Conservation (phyloP, 2,113 vertebrate genomes). For the Morone saxatilis region DNA sequence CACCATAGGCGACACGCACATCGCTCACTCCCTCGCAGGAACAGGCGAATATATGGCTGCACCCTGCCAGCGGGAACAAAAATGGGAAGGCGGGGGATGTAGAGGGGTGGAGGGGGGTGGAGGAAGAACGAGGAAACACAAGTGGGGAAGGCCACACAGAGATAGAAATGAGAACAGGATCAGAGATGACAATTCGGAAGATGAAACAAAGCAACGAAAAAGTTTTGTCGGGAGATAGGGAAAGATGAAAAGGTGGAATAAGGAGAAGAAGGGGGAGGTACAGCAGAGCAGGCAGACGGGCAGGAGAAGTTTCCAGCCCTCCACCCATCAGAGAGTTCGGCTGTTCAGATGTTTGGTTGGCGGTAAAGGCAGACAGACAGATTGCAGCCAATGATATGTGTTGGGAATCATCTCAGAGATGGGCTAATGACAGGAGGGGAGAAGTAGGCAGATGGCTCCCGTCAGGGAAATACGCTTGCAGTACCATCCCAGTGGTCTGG, state of each 20-base stretch:
- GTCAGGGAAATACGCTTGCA: conserved; percentile 78
- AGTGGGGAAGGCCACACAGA: conserved; percentile 37
- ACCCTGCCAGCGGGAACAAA: conserved; percentile 59
- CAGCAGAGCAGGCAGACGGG: conserved; percentile 48
- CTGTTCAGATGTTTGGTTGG: conserved; percentile 84
- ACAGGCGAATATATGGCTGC: conserved; percentile 69
- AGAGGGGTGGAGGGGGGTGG: conserved; percentile 14
- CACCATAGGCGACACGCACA: conserved; percentile 75
- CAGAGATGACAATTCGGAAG: conserved; percentile 34
- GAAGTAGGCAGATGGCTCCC: conserved; percentile 82
- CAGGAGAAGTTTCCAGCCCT: conserved; percentile 72
- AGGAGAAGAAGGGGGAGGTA: conserved; percentile 29
- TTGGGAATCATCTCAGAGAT: conserved; percentile 81
- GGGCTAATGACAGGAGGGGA: conserved; percentile 79
- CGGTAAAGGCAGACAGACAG: conserved; percentile 80
- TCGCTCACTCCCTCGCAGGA: conserved; percentile 77
- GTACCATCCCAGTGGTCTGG: conserved; percentile 71
- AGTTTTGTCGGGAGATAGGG: conserved; percentile 29
- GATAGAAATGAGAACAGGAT: conserved; percentile 29
- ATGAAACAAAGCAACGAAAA: conserved; percentile 48
- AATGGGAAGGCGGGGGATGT: conserved; percentile 22
- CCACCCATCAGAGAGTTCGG: conserved; percentile 75
- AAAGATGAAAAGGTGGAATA: conserved; percentile 36
- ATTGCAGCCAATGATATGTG: conserved; percentile 85
- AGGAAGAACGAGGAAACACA: conserved; percentile 21